phyloP scores from a whole-genome alignment of 1,140 invertebrate genomes.

The Drosophila dunni region DNA sequence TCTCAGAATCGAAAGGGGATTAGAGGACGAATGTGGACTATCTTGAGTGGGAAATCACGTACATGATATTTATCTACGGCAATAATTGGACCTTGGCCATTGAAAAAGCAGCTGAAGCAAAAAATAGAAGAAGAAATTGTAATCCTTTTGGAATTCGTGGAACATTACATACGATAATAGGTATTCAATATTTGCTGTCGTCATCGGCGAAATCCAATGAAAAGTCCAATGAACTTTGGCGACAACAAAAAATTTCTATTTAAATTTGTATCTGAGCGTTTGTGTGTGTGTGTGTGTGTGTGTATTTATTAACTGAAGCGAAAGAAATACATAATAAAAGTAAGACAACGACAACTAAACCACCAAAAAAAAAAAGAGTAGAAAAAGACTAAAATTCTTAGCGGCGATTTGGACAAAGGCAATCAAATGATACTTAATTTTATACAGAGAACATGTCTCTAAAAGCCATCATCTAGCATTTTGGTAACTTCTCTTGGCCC shows the following conservation, averaged over 20 bases:
- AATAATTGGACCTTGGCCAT: conserved; percentile 53
- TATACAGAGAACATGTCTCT: conserved; percentile 77
- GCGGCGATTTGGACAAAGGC: conserved; percentile 60
- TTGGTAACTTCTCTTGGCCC: conserved; percentile 42
- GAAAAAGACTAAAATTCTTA: conserved; percentile 41
- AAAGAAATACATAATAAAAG: conserved; percentile 64
- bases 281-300: conserved; percentile 11
- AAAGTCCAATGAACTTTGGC: conserved; percentile 65
- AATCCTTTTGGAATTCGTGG: conserved; percentile 65
- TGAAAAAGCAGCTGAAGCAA: conserved; percentile 33
- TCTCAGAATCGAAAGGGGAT: conserved; percentile 53
- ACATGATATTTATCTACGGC: conserved; percentile 32
- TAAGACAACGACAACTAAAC: conserved; percentile 67
- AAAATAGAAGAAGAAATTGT: conserved; percentile 7
- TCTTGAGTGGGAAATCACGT: conserved; percentile 78
- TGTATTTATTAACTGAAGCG: conserved; percentile 58
- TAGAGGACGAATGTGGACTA: conserved; percentile 32
- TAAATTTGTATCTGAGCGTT: conserved; percentile 58
- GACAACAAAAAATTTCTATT: conserved; percentile 56
- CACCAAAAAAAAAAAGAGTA: conserved; percentile 7
- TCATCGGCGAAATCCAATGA: conserved; percentile 7
- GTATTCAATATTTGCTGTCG: conserved; percentile 6
- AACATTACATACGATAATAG: conserved; percentile 21
- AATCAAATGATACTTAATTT: conserved; percentile 77
- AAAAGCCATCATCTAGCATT: conserved; percentile 47